Evolutionary conservation across 2,888 invertebrate genomes (phyloP).

Genomic region (Imbricaverruca yamaguchii): DNA sequence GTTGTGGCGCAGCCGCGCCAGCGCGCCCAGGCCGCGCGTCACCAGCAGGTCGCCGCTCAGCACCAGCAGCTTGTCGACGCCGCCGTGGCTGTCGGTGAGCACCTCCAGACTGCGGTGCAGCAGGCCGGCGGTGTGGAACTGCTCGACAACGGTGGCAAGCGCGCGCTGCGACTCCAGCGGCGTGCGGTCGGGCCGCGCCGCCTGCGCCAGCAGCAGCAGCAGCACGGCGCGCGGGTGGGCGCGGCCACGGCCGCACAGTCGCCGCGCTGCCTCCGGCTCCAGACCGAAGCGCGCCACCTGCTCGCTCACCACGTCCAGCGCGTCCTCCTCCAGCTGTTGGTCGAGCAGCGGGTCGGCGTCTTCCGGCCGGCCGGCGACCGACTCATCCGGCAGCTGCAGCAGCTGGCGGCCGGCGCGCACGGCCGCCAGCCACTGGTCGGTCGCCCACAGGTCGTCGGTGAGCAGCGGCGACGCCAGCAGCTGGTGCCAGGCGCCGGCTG

Average conservation of each 20-base stretch:
- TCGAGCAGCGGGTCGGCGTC: not conserved
- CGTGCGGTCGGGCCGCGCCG: not conserved
- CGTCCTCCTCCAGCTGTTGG: not conserved
- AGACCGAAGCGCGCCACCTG: not conserved
- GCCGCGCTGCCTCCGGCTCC: not conserved
- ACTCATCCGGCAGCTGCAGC: conserved; percentile 28
- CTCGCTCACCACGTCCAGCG: not conserved
- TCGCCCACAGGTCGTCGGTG: conserved; percentile 5
- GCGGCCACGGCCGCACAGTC: not conserved
- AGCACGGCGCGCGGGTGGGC: not conserved
- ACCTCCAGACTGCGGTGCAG: conserved; percentile 4
- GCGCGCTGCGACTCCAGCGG: not conserved
- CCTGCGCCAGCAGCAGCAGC: not conserved
- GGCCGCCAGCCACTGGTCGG: not conserved
- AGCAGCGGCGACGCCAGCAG: not conserved
- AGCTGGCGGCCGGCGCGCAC: not conserved
- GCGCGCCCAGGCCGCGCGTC: not conserved
- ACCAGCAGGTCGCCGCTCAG: conserved; percentile 11
- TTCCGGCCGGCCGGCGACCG: conserved; percentile 29
- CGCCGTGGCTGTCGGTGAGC: not conserved
- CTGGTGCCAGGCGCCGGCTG: not conserved
- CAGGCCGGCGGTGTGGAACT: conserved; percentile 10
- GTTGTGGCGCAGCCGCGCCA: not conserved
- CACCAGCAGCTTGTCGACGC: not conserved
- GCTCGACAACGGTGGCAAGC: not conserved